A percentile compares a stretch with the other conserved stretches of the same genome.
These are phyloP conservation scores for Copsychus sechellarum DNA, from an alignment of 2,113 vertebrate genomes.

Conservation along the genomic window DNA sequence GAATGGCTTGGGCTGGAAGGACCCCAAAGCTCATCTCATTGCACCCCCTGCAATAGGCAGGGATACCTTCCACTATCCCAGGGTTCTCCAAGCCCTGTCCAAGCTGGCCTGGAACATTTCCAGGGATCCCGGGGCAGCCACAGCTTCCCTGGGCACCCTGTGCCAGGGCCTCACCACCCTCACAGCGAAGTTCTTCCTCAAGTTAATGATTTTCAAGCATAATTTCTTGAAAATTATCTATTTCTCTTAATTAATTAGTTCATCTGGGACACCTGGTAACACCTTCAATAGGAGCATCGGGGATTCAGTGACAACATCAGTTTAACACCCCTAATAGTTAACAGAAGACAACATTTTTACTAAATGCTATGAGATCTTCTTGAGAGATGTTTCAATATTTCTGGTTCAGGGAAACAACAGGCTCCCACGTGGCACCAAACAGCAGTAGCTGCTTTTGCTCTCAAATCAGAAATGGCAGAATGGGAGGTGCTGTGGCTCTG, in stretches of 20 bases:
- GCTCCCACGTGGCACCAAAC: no score
- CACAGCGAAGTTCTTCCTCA: not conserved
- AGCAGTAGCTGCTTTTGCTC: not conserved
- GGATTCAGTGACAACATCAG: not conserved
- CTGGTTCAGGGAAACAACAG: not conserved
- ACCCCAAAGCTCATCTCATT: not conserved
- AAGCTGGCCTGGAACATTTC: fast-evolving
- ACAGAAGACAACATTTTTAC: not conserved
- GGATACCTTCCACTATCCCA: not conserved
- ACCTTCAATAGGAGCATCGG: not conserved
- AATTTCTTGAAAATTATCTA: not conserved
- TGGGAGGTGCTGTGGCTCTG: not conserved
- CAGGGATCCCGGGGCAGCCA: not conserved
- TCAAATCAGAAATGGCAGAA: fast-evolving
- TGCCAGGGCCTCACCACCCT: not conserved
- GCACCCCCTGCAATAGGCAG: not conserved
- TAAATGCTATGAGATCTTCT: not conserved
- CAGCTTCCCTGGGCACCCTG: not conserved
- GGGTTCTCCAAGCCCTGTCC: not conserved
- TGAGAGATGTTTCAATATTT: not conserved
- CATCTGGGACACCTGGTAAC: not conserved
- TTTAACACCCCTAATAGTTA: not conserved
- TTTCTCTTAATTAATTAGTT: not conserved
- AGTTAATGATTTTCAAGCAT: not conserved
- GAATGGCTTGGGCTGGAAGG: not conserved